Percentiles rank a stretch among this genome's conserved stretches.
phyloP scores from a whole-genome alignment of 2,888 invertebrate species.

The Pediacus dermestoides region DNA sequence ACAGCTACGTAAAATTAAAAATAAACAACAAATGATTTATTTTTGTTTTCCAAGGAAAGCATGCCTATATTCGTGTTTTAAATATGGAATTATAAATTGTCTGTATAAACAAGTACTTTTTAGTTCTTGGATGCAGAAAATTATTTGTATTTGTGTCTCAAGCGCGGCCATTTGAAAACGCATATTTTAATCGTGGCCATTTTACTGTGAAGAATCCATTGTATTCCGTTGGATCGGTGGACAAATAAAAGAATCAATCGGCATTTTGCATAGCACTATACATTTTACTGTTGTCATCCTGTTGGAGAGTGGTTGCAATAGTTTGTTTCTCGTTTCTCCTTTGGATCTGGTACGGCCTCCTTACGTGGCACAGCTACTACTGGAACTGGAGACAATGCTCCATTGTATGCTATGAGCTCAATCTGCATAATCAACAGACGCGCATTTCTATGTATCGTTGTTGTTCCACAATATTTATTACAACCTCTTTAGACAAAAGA shows the following conservation, averaged over 20 bases:
- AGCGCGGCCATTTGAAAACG: no score
- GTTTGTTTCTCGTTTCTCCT: not conserved
- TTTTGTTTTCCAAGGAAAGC: no score
- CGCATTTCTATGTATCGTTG: slow-evolving; percentile 19
- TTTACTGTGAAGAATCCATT: slow-evolving; percentile 6
- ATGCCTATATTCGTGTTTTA: no score
- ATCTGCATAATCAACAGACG: slow-evolving; percentile 25
- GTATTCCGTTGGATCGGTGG: slow-evolving; percentile 3
- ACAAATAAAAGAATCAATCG: slow-evolving; percentile 18
- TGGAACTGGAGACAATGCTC: slow-evolving; percentile 14
- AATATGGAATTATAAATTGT: no score
- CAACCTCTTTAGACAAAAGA: no score
- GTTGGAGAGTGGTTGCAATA: slow-evolving; percentile 4
- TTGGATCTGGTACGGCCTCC: slow-evolving; percentile 9
- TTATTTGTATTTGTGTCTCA: no score
- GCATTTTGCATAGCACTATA: slow-evolving; percentile 13
- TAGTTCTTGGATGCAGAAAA: no score
- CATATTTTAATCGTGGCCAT: no score
- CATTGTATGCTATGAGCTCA: slow-evolving; percentile 17
- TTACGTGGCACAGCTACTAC: slow-evolving; percentile 10
- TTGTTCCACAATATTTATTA: slow-evolving; percentile 22
- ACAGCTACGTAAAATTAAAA: no score
- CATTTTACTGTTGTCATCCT: slow-evolving; percentile 16
- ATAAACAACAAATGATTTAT: no score
- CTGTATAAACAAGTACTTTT: no score